A percentile compares a stretch with the other conserved stretches of the same genome.
Conservation (phyloP, 2,797 vertebrate genomes). For the Cirrhinus molitorella region DNA sequence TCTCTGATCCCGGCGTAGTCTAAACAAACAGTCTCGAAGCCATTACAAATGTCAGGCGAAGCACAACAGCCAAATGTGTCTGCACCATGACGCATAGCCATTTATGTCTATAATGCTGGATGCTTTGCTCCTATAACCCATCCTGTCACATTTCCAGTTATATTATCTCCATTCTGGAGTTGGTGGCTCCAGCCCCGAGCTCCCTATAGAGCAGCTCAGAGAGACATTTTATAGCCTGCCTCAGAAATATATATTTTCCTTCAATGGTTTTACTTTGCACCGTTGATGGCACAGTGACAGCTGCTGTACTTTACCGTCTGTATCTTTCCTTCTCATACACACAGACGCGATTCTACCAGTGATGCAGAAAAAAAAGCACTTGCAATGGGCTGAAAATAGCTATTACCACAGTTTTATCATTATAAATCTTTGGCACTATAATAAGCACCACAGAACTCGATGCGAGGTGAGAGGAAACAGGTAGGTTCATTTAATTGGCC, state of each 20-base stretch:
- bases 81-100: conserved; percentile 61
- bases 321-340: neutral
- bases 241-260: conserved; percentile 46
- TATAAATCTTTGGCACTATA: conserved; percentile 36
- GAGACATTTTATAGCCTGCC: conserved; percentile 41
- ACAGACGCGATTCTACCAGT: conserved; percentile 2
- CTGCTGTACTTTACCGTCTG: conserved; percentile 18
- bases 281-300: conserved; percentile 38
- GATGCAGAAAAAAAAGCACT: conserved; percentile 41
- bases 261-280: conserved; percentile 56
- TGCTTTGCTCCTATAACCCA: conserved; percentile 61
- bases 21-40: conserved; percentile 69
- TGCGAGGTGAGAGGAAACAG: conserved; percentile 14
- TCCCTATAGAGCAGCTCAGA: conserved; percentile 43
- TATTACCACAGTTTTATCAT: conserved; percentile 49
- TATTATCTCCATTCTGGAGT: conserved; percentile 56
- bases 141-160: conserved; percentile 63
- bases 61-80: conserved; percentile 45
- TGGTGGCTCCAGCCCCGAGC: conserved; percentile 4
- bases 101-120: conserved; percentile 61
- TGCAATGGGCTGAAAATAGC: conserved; percentile 31
- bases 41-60: conserved; percentile 71
- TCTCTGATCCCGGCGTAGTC: conserved; percentile 58
- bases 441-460: conserved; percentile 38
- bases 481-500: conserved; percentile 42